These are phyloP conservation scores for Pollicipes pollicipes DNA, from an alignment of 1,140 invertebrate species.

Conservation along the genomic window DNA sequence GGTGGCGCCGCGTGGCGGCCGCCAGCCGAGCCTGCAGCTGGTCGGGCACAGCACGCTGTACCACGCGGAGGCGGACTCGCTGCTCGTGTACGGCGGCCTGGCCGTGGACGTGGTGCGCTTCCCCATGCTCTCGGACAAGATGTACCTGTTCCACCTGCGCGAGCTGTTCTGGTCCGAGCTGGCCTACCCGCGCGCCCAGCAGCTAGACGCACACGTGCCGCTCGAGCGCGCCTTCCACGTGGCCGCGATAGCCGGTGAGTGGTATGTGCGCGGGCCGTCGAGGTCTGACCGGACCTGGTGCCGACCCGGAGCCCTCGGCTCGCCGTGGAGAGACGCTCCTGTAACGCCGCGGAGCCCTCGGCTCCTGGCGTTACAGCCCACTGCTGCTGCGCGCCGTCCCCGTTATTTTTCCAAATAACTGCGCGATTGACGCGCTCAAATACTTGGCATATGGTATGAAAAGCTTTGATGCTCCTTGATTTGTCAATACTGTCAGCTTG, in stretches of 20 bases:
- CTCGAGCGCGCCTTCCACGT: constrained; percentile 79
- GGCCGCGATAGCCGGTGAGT: constrained; percentile 60
- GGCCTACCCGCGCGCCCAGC: constrained; percentile 54
- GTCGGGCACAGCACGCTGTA: constrained; percentile 80
- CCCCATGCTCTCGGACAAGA: constrained; percentile 35
- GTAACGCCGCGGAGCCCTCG: too few relatives aligned
- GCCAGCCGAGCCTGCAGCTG: constrained; percentile 58
- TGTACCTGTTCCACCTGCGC: constrained; percentile 59
- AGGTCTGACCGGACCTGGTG: too few relatives aligned
- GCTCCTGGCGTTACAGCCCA: too few relatives aligned
- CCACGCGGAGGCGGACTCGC: constrained; percentile 56
- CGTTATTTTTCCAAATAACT: too few relatives aligned
- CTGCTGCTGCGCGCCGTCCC: too few relatives aligned
- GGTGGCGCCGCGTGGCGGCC: constrained; percentile 46
- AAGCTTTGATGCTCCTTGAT: too few relatives aligned
- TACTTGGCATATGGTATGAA: too few relatives aligned
- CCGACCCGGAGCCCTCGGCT: too few relatives aligned
- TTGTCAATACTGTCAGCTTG: too few relatives aligned
- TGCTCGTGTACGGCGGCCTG: constrained; percentile 80
- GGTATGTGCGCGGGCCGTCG: too few relatives aligned
- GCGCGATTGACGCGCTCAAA: too few relatives aligned
- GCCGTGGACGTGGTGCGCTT: constrained; percentile 46
- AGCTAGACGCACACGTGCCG: constrained; percentile 54
- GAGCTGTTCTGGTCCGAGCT: constrained; percentile 64
- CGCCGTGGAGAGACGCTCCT: too few relatives aligned